These are phyloP conservation scores for Unio pictorum DNA, from an alignment of 2,888 invertebrate species.

Conservation along the genomic window DNA sequence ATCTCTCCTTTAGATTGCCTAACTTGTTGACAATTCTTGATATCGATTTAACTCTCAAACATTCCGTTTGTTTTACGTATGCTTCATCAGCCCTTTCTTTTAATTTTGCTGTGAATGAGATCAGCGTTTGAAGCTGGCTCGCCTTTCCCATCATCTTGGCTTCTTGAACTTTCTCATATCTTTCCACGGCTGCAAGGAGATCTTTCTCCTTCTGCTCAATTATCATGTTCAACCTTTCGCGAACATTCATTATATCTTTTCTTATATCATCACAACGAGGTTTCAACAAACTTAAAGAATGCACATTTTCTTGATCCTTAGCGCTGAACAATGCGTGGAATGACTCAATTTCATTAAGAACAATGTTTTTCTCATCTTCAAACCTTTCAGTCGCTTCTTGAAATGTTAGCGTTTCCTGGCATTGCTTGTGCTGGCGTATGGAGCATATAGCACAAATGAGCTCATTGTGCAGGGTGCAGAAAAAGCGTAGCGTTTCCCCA, in stretches of 20 bases:
- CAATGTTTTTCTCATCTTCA: conserved; percentile 5
- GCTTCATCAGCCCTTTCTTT: conserved; percentile 8
- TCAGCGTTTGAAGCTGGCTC: conserved; percentile 4
- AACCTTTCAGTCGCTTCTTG: conserved; percentile 17
- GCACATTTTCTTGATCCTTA: conserved; percentile 2
- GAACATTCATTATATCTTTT: conserved; percentile 4
- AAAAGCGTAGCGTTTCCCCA: conserved; percentile 13
- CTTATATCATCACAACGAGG: conserved; percentile 2
- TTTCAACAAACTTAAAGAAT: not conserved
- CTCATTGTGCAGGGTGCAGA: conserved; percentile 15
- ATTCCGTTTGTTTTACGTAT: conserved; percentile 4
- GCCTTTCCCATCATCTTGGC: conserved; percentile 1
- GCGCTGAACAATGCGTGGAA: conserved; percentile 3
- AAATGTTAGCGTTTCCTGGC: conserved; percentile 17
- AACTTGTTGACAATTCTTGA: conserved; percentile 8
- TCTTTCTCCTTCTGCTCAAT: conserved; percentile 11
- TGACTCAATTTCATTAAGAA: conserved; percentile 12
- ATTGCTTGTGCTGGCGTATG: conserved; percentile 14
- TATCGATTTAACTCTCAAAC: conserved; percentile 8
- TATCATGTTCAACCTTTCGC: conserved; percentile 4
- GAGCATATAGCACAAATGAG: conserved; percentile 20
- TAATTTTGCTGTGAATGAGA: conserved; percentile 1
- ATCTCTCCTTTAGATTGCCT: conserved; percentile 6
- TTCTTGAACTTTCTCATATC: not conserved
- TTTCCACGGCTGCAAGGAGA: conserved; percentile 2